Evolutionary conservation across 2,888 invertebrate genomes (phyloP), one percentile per base, ranked within the genome.

Genomic region (Microplitis manilae): DNA sequence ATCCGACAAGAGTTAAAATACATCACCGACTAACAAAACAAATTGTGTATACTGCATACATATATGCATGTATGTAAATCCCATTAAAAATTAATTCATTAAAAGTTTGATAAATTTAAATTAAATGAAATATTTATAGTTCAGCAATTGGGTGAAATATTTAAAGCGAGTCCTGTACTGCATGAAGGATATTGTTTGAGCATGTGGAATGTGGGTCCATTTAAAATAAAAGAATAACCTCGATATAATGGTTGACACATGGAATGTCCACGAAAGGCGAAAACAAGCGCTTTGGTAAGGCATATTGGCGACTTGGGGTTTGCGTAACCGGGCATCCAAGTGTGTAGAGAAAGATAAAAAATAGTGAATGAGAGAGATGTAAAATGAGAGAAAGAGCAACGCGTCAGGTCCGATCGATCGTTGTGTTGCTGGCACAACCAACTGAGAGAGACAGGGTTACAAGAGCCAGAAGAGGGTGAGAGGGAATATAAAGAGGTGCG

Each of bases 401-500:
- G 77, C 62, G 50, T 73, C 68, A 68, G 70, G 40, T 65, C 60
- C 71, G 77, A 67, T 68, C 41, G 68, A 68, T 75, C 68, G 68
- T 20, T 59, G 68, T 74, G 30, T 39, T 40, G 30, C 38, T 39
- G 60, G 30, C 50, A 38, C 68, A 68, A 81, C 64, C 76, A 77
- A 74, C 73, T 72, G 77, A 41, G 67, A 67, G 62, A 69, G 74
- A 77, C 50, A 5, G 4, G 50, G 50, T 50, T 50, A 50, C 50
- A 50, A 30, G 30, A 30, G 30, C 30, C 30, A 30, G 30, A 30
- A 41, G 67, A 15, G 61, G 62, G 75, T 50, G 67, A 77, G 75
- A 65, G 59, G 40, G 41, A 61, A 62, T 77, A 70, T 73, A 75
- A 76, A 79, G 76, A 64, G 71, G 40, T 59, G 75, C 69, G 72